phyloP scores from a whole-genome alignment of 2,113 vertebrate species.

The Hoplias malabaricus region DNA sequence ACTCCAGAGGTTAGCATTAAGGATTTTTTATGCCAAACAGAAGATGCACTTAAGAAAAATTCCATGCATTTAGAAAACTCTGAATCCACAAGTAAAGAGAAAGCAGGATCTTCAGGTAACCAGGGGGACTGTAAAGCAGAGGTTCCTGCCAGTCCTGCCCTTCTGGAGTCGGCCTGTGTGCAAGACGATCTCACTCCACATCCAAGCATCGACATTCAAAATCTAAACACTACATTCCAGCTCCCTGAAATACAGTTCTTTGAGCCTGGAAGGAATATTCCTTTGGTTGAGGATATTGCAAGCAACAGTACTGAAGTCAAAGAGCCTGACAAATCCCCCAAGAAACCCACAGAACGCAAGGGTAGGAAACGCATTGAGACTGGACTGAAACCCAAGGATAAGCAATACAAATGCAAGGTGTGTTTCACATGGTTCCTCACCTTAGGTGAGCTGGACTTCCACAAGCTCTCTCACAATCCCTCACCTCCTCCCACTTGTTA shows the following conservation, averaged over 20 bases:
- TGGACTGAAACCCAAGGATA: conserved; percentile 79
- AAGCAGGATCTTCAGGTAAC: conserved; percentile 58
- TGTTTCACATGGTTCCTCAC: conserved; percentile 95
- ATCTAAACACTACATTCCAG: conserved; percentile 78
- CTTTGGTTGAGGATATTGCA: conserved; percentile 45
- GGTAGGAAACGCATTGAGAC: conserved; percentile 69
- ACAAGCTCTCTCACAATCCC: conserved; percentile 92
- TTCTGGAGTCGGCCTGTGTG: conserved; percentile 55
- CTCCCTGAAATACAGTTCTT: conserved; percentile 79
- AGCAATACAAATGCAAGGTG: conserved; percentile 92
- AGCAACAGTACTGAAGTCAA: conserved; percentile 41
- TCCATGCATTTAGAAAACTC: conserved; percentile 67
- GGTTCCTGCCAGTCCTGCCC: conserved; percentile 43
- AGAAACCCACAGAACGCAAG: conserved; percentile 66
- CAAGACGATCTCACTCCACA: conserved; percentile 63
- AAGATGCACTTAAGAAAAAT: conserved; percentile 60
- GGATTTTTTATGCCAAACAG: conserved; percentile 65
- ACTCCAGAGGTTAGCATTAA: conserved; percentile 54
- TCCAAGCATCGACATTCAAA: conserved; percentile 76
- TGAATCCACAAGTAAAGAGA: conserved; percentile 57
- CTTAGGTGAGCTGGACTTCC: conserved; percentile 89
- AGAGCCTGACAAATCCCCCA: conserved; percentile 59
- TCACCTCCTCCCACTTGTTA: conserved; percentile 95
- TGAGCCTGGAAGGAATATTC: conserved; percentile 68
- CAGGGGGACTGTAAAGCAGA: conserved; percentile 65